Base-by-base conservation (phyloP, 1,140 invertebrate genomes). In the Cardiocondyla obscurior region DNA sequence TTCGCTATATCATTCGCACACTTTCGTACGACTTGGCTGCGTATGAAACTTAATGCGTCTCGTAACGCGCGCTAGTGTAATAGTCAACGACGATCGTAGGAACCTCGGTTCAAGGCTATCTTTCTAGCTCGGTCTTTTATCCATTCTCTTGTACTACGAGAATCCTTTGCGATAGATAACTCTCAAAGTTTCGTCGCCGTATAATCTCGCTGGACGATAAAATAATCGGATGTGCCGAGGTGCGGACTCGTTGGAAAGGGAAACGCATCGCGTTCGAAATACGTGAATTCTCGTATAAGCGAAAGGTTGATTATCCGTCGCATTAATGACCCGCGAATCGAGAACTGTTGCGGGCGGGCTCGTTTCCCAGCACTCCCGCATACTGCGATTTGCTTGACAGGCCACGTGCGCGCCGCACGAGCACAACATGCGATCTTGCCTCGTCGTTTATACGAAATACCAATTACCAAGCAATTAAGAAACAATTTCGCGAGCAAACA, bases 391-490 rank as follows among this genome's bases (percentile, higher is more conserved):
- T 83, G 67, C 60, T 64, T 55, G 81, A 76, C 55, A 65, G 85
- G 55, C 49, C 49, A 51, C 67, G 53, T 84, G 57, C 64, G 42
- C 65, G 42, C 19, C 39, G n/a, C 25, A 60, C 64, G 86, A 87
- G n/a, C 25, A 60, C 64, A 87, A 87, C 91, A 92, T 92, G 91
- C 91, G 84, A 92, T 90, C 82, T 87, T 88, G 79, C 87, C 81
- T 88, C 84, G 87, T 83, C 73, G 64, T 81, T 44, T 81, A 42
- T 62, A 67, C 72, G 67, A 83, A 82, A 87, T 74, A 72, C 69
- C 87, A 90, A 91, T 91, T 89, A 91, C 44, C 44, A 67, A 88
- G 83, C 88, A 91, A 91, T 92, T 92, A 91, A 82, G 74, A 88
- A 92, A 90, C 87, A 88, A 91, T 92, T 90, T 85, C 69, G 58